Base-by-base conservation (phyloP, 2,888 invertebrate genomes). In the Emmelina monodactyla region DNA sequence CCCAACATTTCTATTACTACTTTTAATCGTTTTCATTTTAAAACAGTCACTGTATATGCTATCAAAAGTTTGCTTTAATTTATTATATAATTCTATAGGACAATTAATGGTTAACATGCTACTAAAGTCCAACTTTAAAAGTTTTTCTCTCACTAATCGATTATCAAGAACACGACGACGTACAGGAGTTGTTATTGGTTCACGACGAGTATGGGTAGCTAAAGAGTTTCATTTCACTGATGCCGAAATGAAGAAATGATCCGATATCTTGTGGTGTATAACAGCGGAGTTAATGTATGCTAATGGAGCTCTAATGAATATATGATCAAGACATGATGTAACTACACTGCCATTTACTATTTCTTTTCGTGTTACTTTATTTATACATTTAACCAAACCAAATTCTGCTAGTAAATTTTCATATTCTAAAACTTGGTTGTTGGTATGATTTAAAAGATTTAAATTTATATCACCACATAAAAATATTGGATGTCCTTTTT, bases 261-360 rank as follows among this genome's bases (percentile, higher is more conserved):
- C 34, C n/a, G 38, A 34, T 22, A 37, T 29, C 34, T 38, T 38
- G 16, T 38, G 38, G 11, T 32, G 22, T 16, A 38, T 38, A 15
- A 33, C 33, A 15, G 35, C 35, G 3, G 38, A 38, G 10, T 33
- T 10, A 12, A 35, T 35, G 14, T 7, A 15, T 14, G 32, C 16
- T 11, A 11, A 10, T 1, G 14, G 33, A 11, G 30, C 28, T 15
- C 33, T 11, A 14, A 35, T 22, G 15, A 22, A 37, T 9, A 39
- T 39, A 19, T 37, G 39, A 29, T 37, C 39, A n/a, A 39, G 13
- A 15, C 35, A 37, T 12, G 37, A 37, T 30, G 37, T 34, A 13
- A 37, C 34, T 2, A 35, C 2, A 3, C 13, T 30, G 7, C 28
- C 33, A 7, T 16, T 33, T 1, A 40, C 3, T 30, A 37, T 29